phyloP scores from a whole-genome alignment of 2,113 vertebrate genomes.

The Eurypyga helias region DNA sequence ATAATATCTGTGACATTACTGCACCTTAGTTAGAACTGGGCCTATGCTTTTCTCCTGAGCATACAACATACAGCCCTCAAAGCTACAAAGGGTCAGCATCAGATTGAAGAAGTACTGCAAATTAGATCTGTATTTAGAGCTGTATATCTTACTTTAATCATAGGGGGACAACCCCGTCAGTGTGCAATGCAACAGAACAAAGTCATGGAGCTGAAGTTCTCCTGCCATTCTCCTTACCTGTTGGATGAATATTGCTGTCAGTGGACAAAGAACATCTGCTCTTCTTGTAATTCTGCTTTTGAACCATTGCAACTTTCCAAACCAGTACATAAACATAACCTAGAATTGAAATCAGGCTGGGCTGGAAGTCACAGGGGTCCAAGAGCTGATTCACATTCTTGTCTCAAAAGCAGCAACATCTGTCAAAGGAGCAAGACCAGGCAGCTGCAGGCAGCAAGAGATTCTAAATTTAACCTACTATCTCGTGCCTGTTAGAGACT shows the following conservation, averaged over 20 bases:
- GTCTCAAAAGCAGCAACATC: not conserved
- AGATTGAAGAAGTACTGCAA: not conserved
- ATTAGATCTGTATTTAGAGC: not conserved
- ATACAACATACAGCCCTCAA: not conserved
- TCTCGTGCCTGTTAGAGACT: not conserved
- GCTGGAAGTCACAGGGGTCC: not conserved
- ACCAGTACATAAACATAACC: not conserved
- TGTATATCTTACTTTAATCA: not conserved
- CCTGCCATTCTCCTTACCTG: not conserved
- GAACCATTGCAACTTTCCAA: not conserved
- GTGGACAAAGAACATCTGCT: not conserved
- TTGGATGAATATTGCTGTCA: not conserved
- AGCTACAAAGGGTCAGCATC: not conserved
- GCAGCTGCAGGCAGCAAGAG: not conserved
- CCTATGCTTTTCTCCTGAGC: not conserved
- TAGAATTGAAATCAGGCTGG: not conserved
- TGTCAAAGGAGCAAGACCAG: not conserved
- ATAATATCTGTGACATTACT: not conserved
- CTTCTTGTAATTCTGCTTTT: not conserved
- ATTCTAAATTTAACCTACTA: constrained; percentile 1
- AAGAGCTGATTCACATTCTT: not conserved
- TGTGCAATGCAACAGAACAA: not conserved
- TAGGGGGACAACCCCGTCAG: not conserved
- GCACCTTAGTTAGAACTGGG: not conserved
- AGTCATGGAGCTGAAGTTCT: not conserved